These are phyloP conservation scores for Escarpia spicata DNA, from an alignment of 2,888 invertebrate genomes.

Conservation along the genomic window DNA sequence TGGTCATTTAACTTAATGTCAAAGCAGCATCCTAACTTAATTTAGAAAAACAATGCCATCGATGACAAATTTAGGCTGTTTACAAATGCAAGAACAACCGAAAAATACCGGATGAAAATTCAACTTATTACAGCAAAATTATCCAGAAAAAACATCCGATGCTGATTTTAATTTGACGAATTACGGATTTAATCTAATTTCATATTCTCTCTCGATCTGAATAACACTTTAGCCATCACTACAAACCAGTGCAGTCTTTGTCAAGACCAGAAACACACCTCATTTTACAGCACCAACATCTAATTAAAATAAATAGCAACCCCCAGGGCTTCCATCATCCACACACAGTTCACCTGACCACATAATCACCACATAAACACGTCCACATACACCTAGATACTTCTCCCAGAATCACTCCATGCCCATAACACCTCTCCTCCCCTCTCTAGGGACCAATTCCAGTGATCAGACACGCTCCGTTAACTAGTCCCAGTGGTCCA, in stretches of 20 bases:
- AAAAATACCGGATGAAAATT: not conserved
- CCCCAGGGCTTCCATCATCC: not conserved
- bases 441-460: not conserved
- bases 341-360: not conserved
- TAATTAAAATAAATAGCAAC: not conserved
- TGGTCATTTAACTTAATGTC: not conserved
- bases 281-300: not conserved
- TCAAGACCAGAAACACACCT: not conserved
- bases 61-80: not conserved
- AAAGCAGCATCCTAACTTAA: not conserved
- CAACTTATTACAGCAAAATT: not conserved
- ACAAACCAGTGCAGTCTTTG: not conserved
- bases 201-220: not conserved
- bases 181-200: not conserved
- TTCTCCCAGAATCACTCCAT: not conserved
- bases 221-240: not conserved
- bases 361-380: not conserved
- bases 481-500: not conserved
- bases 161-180: not conserved
- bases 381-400: not conserved
- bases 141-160: not conserved
- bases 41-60: not conserved
- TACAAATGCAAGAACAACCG: not conserved
- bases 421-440: not conserved
- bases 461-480: not conserved